phyloP scores from a whole-genome alignment of 2,797 vertebrate genomes.

The Ara ararauna region DNA sequence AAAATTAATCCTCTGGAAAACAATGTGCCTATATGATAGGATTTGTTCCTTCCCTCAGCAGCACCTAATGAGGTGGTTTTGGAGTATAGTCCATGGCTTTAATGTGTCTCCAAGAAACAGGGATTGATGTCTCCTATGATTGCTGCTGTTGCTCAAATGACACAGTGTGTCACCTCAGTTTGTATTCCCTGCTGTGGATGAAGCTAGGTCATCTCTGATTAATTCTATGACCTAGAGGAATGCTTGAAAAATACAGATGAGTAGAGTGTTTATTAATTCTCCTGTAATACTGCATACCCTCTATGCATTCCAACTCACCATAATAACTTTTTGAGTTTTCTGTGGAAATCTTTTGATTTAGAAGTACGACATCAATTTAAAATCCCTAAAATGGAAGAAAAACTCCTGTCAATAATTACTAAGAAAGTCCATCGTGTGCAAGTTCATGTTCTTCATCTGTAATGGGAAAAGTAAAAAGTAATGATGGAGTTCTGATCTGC shows the following conservation, averaged over 20 bases:
- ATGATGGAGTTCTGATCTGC: not conserved
- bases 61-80: not conserved
- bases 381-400: not conserved
- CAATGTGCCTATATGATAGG: not conserved
- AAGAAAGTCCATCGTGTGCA: not conserved
- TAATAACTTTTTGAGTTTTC: not conserved
- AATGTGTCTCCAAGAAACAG: not conserved
- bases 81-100: not conserved
- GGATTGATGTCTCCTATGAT: not conserved
- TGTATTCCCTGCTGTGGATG: not conserved
- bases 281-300: not conserved
- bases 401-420: not conserved
- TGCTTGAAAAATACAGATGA: not conserved
- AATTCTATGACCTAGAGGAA: not conserved
- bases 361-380: not conserved
- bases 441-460: not conserved
- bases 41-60: not conserved
- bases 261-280: not conserved
- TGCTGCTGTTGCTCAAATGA: not conserved
- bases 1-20: not conserved
- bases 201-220: not conserved
- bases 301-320: not conserved
- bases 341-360: not conserved
- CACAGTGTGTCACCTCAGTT: accelerated
- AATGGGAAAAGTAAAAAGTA: constrained; percentile 10